Conservation (phyloP, 2,113 vertebrate species). For the Paramormyrops kingsleyae region DNA sequence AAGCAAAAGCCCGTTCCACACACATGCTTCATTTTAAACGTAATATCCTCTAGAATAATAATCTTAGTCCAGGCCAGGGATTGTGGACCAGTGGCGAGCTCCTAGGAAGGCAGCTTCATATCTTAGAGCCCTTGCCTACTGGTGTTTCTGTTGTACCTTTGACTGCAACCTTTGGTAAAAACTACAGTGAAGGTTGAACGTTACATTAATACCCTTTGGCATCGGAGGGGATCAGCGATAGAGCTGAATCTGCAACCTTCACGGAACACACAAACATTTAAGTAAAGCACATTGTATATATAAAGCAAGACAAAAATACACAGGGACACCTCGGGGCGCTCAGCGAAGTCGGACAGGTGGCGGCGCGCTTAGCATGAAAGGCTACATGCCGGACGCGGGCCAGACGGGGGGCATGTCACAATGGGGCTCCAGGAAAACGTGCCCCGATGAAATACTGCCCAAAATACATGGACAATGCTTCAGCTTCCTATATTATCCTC, state of each 20-base stretch:
- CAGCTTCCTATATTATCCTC: background rate
- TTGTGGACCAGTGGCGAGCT: background rate
- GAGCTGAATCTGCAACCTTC: background rate
- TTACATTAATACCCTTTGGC: background rate
- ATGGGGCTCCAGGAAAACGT: background rate
- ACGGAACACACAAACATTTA: background rate
- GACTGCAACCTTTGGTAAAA: background rate
- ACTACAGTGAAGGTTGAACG: background rate
- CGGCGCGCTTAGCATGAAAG: background rate
- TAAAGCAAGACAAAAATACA: background rate
- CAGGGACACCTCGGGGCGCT: background rate
- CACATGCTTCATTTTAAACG: background rate
- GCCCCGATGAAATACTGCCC: background rate
- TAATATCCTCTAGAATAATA: background rate
- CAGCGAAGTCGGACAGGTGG: background rate
- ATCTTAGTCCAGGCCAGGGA: background rate
- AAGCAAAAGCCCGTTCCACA: background rate
- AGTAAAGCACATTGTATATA: background rate
- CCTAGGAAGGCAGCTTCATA: background rate
- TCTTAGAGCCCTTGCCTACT: background rate
- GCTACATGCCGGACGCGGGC: no score
- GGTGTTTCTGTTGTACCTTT: background rate
- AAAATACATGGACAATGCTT: background rate
- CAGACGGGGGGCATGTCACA: background rate
- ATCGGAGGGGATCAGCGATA: background rate